These are phyloP conservation scores for Crypturellus tataupa DNA, from an alignment of 2,797 vertebrate species.

Conservation along the genomic window DNA sequence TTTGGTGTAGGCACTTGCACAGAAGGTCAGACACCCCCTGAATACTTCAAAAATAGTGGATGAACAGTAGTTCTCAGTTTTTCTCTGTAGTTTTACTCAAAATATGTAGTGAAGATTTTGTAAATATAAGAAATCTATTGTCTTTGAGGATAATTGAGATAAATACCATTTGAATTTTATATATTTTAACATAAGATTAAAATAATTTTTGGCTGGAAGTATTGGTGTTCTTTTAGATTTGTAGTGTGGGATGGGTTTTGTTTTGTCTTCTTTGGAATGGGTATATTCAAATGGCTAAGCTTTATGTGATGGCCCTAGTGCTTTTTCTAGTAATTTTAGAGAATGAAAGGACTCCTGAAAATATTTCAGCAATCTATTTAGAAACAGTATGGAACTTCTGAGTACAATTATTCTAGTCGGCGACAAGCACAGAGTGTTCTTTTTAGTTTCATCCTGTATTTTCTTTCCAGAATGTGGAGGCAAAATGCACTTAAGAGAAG, in stretches of 20 bases:
- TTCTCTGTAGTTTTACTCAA: not conserved
- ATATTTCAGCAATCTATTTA: conserved; percentile 44
- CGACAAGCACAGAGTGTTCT: conserved; percentile 36
- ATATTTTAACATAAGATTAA: conserved; percentile 29
- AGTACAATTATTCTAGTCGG: conserved; percentile 31
- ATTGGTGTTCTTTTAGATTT: not conserved
- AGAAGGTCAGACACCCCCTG: not conserved
- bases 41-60: not conserved
- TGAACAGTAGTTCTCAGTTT: not conserved
- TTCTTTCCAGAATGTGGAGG: conserved; percentile 93
- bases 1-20: not conserved
- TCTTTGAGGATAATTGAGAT: not conserved
- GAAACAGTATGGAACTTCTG: conserved; percentile 30
- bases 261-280: conserved; percentile 10
- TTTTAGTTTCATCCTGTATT: conserved; percentile 60
- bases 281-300: conserved; percentile 13
- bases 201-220: conserved; percentile 8
- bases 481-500: conserved; percentile 99
- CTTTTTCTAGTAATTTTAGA: not conserved
- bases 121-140: not conserved
- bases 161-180: conserved; percentile 4
- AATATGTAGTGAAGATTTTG: not conserved
- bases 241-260: not conserved
- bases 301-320: not conserved
- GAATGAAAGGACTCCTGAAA: conserved; percentile 50